Base-by-base conservation (phyloP, 2,113 vertebrate genomes). In the Callorhinus ursinus region DNA sequence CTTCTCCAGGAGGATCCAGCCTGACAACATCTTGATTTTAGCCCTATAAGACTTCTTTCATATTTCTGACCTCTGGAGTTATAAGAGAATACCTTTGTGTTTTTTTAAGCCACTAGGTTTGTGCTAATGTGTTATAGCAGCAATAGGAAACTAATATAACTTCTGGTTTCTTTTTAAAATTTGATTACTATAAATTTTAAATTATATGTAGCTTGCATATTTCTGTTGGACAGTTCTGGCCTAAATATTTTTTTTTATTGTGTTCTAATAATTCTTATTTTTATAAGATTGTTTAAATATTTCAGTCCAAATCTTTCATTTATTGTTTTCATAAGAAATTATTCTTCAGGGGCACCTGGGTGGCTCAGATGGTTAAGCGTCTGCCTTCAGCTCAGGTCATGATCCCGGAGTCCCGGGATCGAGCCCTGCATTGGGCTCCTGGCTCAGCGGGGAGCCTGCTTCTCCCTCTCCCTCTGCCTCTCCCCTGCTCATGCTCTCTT, bases 241-340 rank as follows among this genome's bases (percentile, higher is more conserved):
- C 15, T 76, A 36, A 6, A 42, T 67, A 49, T 94, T 79, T 74
- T 26, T n/a, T 83, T 90, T 90, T 90, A 76, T 46, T 76, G 7
- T 55, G 2, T 84, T 65, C 28, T 83, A 57, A 53, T 77, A 76
- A 76, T 77, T 76, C 76, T 76, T 42, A 77, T 77, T 87, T 69
- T 88, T 57, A 36, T 57, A 84, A 94, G 28, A 15, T 61, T 51
- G 18, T 74, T 82, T 63, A 89, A 63, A 46, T 61, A 67, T 74
- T 90, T 77, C 77, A 95, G n/a, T 89, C 26, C n/a, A 90, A 95
- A 67, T 36, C 69, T 84, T 84, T 71, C 5, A 36, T 42, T 74
- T 94, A 83, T 42, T 55, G 8, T 84, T 77, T 77, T 6, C 46
- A 67, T 57, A 51, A 12, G 26, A 63, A 46, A 33, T 63, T 84